Conservation (phyloP, 2,113 vertebrate genomes). For the Pterocles burchelli region DNA sequence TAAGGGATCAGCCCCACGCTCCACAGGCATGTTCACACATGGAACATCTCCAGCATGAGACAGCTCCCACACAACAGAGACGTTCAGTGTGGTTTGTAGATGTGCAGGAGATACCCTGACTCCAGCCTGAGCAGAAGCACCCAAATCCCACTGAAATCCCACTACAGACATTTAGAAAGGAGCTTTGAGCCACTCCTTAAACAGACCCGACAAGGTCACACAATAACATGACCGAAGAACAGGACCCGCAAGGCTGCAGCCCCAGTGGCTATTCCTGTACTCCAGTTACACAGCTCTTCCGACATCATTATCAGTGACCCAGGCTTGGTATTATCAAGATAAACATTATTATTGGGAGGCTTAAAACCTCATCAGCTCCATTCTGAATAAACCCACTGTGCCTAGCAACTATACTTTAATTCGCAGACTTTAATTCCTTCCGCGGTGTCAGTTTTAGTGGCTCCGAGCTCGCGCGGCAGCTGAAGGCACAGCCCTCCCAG, state of each 20-base stretch:
- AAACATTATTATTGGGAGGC: slow-evolving; percentile 22
- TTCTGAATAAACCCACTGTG: not conserved
- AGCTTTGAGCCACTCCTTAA: not conserved
- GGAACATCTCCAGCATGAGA: not conserved
- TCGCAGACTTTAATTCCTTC: not conserved
- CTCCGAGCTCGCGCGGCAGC: not conserved
- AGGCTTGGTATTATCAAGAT: slow-evolving; percentile 3
- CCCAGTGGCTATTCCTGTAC: not conserved
- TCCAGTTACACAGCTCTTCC: not conserved
- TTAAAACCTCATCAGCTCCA: slow-evolving; percentile 20
- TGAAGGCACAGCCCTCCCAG: not conserved
- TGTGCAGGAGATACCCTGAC: not conserved
- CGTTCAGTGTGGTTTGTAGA: not conserved
- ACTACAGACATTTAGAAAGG: not conserved
- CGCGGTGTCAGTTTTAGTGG: not conserved
- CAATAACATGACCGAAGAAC: fast-evolving
- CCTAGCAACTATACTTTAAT: not conserved
- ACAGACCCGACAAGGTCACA: not conserved
- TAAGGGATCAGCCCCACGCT: not conserved
- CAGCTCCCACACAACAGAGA: fast-evolving
- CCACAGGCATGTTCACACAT: not conserved
- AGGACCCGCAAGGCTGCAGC: not conserved
- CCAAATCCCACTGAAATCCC: not conserved
- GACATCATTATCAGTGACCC: not conserved
- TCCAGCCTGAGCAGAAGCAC: not conserved